phyloP scores from a whole-genome alignment of 2,113 vertebrate species.

The Irena cyanogastra region DNA sequence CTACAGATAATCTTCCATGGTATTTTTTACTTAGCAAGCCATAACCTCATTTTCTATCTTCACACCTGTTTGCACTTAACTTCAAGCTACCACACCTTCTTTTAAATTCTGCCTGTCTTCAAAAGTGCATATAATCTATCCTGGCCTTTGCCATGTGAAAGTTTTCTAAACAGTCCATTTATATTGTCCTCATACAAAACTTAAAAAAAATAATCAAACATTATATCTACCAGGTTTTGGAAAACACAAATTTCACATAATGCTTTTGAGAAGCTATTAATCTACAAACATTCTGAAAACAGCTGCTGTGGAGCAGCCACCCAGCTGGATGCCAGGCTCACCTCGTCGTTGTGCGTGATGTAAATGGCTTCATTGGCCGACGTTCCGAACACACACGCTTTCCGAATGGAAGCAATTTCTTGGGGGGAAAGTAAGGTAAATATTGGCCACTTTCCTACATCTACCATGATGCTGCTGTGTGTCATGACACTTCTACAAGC shows the following conservation, averaged over 20 bases:
- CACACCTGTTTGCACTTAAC: neutral
- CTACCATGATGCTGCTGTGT: slow-evolving; percentile 81
- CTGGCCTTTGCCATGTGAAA: neutral
- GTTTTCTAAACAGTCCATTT: neutral
- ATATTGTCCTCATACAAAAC: neutral
- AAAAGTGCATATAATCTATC: neutral
- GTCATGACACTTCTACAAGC: slow-evolving; percentile 31
- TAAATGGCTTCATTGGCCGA: slow-evolving; percentile 93
- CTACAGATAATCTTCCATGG: neutral
- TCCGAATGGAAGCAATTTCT: slow-evolving; percentile 82
- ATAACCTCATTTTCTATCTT: neutral
- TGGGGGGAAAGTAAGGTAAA: slow-evolving; percentile 88
- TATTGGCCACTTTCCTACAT: slow-evolving; percentile 93
- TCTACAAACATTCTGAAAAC: neutral
- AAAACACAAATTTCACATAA: neutral
- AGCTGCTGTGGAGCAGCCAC: rapidly evolving
- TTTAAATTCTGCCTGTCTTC: neutral
- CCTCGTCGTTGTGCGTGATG: slow-evolving; percentile 87
- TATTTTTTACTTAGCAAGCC: neutral
- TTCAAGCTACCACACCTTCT: neutral
- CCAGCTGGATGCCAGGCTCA: slow-evolving; percentile 33
- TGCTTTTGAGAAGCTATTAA: neutral
- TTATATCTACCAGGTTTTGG: neutral
- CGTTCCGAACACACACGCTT: slow-evolving; percentile 90
- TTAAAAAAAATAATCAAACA: neutral